Evolutionary conservation across 35 echinoderm and acorn worm genomes (phyloP), one percentile per base, ranked within the genome.

Genomic region (Strongylocentrotus purpuratus): DNA sequence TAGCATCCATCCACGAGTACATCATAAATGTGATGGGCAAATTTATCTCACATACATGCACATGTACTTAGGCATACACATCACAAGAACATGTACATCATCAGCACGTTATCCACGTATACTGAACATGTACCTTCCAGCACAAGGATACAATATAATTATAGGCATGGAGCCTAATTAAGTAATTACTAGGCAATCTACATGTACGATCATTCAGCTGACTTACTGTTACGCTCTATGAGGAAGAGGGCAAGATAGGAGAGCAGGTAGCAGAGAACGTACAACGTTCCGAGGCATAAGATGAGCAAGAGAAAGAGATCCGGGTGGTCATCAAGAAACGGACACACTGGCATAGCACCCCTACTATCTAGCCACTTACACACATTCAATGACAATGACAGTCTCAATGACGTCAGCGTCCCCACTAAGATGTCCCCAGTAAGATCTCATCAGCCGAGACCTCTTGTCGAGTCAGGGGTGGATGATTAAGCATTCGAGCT

Each of bases 241-340:
- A 94, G 95, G 87, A 94, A 86, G 35, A 99, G 94, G 22, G 97
- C 58, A 61, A 97, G 71, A 46, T 94, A 96, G 50, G 94, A 94
- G 22, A 99, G 60, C 46, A 94, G 94, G 88, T 99, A 97, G 92
- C 95, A 98, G 10, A 96, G 78, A 94, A 88, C 92, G 48, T 99
- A 97, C 65, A 99, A 86, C 11, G 95, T 61, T 31, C 95, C 46
- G 32, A 98, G 92, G 22, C 95, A 89, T 12, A 99, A 31, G 90
- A 99, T 88, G 33, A 99, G 96, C 22, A 99, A 94, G 48, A 99
- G 78, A 92, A 99, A 99, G 86, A 99, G 94, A 94, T 99, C 97
- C 7, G 97, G 97, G 90, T 99, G 97, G 22, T 99, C 96, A 91
- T 97, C 96, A 88, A 99, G 94, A 95, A 99, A 99, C 33, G 97